Conservation (phyloP, 1,140 invertebrate genomes). For the Nasonia giraulti region DNA sequence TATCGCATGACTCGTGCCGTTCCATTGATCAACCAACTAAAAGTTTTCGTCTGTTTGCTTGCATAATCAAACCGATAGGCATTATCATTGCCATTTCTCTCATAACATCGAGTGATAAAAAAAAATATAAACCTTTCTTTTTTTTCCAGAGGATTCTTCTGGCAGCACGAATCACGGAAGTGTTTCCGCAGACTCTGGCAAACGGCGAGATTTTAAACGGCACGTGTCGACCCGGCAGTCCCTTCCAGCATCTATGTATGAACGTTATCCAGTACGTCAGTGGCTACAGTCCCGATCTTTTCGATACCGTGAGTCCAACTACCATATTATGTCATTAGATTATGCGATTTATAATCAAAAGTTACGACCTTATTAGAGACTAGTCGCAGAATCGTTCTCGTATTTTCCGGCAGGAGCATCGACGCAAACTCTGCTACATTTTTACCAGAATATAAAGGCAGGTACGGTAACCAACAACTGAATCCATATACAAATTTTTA, state of each 20-base stretch:
- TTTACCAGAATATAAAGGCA: conserved; percentile 80
- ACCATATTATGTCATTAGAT: not conserved
- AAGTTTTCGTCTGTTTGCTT: too few relatives aligned
- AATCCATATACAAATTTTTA: not conserved
- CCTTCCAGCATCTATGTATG: not conserved
- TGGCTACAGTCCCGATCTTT: conserved; percentile 72
- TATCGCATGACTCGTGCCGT: not conserved
- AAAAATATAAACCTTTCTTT: too few relatives aligned
- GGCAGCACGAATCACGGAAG: conserved; percentile 70
- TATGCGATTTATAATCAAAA: conserved; percentile 6
- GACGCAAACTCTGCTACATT: conserved; percentile 84
- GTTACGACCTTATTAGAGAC: conserved; percentile 73
- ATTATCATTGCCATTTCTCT: too few relatives aligned
- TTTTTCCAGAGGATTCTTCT: conserved; percentile 52
- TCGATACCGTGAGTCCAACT: conserved; percentile 64
- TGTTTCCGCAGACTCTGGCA: conserved; percentile 71
- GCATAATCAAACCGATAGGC: too few relatives aligned
- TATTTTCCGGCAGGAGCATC: conserved; percentile 90
- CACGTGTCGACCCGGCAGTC: not conserved
- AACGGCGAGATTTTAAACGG: conserved; percentile 63
- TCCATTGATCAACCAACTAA: too few relatives aligned
- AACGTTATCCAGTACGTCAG: conserved; percentile 72
- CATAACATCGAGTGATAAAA: too few relatives aligned
- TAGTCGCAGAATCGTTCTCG: conserved; percentile 82
- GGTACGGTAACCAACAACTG: conserved; percentile 61